A percentile compares a stretch with the other conserved stretches of the same genome.
These are phyloP conservation scores for Girardinichthys multiradiatus DNA, from an alignment of 2,113 vertebrate genomes.

Conservation along the genomic window DNA sequence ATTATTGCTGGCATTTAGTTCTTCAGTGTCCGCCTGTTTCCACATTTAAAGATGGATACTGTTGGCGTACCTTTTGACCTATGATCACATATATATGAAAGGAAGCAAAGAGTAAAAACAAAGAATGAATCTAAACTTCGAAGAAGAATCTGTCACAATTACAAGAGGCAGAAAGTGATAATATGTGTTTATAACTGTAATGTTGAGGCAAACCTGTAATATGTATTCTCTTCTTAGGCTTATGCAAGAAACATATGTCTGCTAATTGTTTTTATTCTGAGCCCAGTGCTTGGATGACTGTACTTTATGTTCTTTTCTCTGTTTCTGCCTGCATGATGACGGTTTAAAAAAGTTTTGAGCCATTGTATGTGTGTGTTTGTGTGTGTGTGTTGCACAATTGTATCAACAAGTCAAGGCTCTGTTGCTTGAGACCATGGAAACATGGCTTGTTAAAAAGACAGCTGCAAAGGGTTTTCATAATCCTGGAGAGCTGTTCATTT, in stretches of 20 bases:
- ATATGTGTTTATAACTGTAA: constrained; percentile 18
- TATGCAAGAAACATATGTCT: background rate
- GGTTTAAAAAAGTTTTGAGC: constrained; percentile 1
- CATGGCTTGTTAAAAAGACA: constrained; percentile 23
- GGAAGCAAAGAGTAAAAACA: background rate
- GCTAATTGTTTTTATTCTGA: background rate
- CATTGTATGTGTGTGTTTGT: background rate
- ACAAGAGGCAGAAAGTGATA: background rate
- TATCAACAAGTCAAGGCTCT: constrained; percentile 2
- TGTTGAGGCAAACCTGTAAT: background rate
- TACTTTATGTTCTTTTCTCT: background rate
- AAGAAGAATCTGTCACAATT: constrained; percentile 14
- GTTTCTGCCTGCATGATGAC: background rate
- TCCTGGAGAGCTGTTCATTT: constrained; percentile 42
- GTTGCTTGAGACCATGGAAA: constrained; percentile 16
- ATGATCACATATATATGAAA: background rate
- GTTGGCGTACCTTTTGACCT: background rate
- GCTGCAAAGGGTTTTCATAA: constrained; percentile 46
- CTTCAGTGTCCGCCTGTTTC: background rate
- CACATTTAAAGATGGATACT: background rate
- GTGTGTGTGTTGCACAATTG: constrained; percentile 2
- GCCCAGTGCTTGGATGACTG: background rate
- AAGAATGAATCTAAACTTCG: background rate
- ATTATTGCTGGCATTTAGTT: background rate
- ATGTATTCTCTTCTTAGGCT: background rate